A percentile compares a stretch with the other conserved stretches of the same genome.
Evolutionary conservation across 92 coral and sea anemone species (phyloP).

Genomic region (Actinernus sp.): DNA sequence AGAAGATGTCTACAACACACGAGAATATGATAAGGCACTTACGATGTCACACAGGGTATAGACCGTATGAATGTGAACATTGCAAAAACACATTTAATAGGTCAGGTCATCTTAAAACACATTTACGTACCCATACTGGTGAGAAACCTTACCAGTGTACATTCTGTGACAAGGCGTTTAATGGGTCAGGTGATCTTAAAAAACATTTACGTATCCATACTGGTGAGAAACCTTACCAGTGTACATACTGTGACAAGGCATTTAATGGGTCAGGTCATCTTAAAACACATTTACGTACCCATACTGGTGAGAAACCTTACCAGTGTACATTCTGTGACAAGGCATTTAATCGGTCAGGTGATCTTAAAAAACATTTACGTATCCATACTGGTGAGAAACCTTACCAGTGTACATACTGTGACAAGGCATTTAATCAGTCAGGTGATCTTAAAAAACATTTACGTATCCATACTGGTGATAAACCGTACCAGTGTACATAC

Average conservation of each 20-base stretch:
- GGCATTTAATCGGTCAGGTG: not conserved
- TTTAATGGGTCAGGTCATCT: constrained; percentile 22
- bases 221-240: constrained; percentile 59
- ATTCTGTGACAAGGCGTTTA: constrained; percentile 62
- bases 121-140: constrained; percentile 64
- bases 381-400: constrained; percentile 22
- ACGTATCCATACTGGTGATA: constrained; percentile 40
- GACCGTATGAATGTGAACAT: constrained; percentile 48
- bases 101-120: constrained; percentile 25
- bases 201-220: constrained; percentile 55
- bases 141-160: constrained; percentile 63
- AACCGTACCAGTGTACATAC: not conserved
- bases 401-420: constrained; percentile 14
- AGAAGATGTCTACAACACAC: too few relatives aligned
- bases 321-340: constrained; percentile 34
- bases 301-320: constrained; percentile 48
- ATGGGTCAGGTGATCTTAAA: constrained; percentile 17
- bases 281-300: constrained; percentile 43
- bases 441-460: constrained; percentile 25
- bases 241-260: constrained; percentile 38
- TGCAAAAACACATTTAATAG: constrained; percentile 48
- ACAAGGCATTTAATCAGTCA: constrained; percentile 4
- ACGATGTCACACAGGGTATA: constrained; percentile 51
- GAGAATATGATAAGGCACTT: too few relatives aligned
- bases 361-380: constrained; percentile 11